Evolutionary conservation across 2,797 vertebrate genomes (phyloP).

Genomic region (Enteromius fasciolatus): DNA sequence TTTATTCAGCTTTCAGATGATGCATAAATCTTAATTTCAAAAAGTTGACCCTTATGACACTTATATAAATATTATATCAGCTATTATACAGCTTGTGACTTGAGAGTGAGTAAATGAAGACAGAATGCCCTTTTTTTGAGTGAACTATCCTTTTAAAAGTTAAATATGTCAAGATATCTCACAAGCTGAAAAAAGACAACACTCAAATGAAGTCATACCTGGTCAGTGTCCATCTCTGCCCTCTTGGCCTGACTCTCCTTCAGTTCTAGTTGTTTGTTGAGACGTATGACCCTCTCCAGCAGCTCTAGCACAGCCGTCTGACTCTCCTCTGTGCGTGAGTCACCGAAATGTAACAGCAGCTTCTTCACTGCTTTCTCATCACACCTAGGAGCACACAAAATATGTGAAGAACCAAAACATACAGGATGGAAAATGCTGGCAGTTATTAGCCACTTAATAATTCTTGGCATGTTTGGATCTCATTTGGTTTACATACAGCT

Average conservation of each 20-base stretch:
- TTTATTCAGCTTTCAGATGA: too few species aligned
- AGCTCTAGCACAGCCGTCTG: conserved; percentile 73
- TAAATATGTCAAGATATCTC: neutral
- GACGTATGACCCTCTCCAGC: conserved; percentile 70
- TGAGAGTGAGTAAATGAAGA: neutral
- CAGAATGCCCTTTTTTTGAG: neutral
- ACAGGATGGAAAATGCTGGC: neutral
- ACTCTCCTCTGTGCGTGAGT: conserved; percentile 66
- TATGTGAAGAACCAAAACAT: neutral
- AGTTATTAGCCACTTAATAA: neutral
- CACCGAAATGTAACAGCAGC: conserved; percentile 75
- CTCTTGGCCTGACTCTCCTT: conserved; percentile 71
- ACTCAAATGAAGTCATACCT: conserved; percentile 65
- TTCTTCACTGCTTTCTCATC: conserved; percentile 79
- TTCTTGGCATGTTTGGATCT: neutral
- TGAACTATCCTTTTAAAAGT: neutral
- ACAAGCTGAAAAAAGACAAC: neutral
- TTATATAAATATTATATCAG: too few species aligned
- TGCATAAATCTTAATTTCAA: too few species aligned
- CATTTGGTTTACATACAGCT: neutral
- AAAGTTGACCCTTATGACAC: too few species aligned
- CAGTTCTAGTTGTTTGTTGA: conserved; percentile 81
- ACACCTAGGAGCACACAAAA: conserved; percentile 71
- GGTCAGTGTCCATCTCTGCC: conserved; percentile 70
- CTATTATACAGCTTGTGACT: neutral